Percentiles rank a stretch among this genome's conserved stretches.
These are phyloP conservation scores for Cinclus mexicanus DNA, from an alignment of 2,113 vertebrate genomes.

Conservation along the genomic window DNA sequence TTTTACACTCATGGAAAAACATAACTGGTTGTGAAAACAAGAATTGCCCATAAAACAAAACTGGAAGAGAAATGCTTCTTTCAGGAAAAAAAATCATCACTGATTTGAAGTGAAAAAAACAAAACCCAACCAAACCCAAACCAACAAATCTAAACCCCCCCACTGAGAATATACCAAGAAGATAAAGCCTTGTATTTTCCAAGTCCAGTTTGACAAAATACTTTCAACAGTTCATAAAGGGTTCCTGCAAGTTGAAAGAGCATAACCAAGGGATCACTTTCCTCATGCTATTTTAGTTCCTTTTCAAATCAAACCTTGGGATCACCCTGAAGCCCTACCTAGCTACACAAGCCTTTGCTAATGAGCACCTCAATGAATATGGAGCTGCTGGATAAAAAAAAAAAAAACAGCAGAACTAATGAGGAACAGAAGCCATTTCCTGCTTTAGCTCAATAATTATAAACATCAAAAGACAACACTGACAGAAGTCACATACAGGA, in stretches of 20 bases:
- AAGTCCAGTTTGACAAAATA: background rate
- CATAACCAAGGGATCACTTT: background rate
- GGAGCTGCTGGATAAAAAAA: background rate
- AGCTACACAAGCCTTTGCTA: background rate
- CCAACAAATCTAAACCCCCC: background rate
- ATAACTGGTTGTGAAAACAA: background rate
- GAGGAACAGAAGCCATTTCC: slow-evolving; percentile 3
- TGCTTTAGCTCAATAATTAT: background rate
- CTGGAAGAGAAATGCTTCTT: background rate
- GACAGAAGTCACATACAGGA: background rate
- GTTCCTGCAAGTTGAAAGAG: background rate
- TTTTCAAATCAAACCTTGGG: background rate
- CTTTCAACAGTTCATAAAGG: background rate
- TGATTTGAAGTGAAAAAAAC: background rate
- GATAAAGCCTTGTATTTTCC: background rate
- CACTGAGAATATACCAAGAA: background rate
- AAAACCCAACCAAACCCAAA: too few relatives aligned
- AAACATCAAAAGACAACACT: background rate
- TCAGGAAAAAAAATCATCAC: background rate
- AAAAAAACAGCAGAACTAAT: background rate
- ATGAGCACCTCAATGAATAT: background rate
- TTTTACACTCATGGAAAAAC: background rate
- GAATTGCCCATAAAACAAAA: background rate
- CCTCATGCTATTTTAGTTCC: background rate
- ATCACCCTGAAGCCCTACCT: background rate